A percentile compares a stretch with the other conserved stretches of the same genome.
These are phyloP conservation scores for Diaprepes abbreviatus DNA, from an alignment of 2,888 invertebrate genomes.

Conservation along the genomic window DNA sequence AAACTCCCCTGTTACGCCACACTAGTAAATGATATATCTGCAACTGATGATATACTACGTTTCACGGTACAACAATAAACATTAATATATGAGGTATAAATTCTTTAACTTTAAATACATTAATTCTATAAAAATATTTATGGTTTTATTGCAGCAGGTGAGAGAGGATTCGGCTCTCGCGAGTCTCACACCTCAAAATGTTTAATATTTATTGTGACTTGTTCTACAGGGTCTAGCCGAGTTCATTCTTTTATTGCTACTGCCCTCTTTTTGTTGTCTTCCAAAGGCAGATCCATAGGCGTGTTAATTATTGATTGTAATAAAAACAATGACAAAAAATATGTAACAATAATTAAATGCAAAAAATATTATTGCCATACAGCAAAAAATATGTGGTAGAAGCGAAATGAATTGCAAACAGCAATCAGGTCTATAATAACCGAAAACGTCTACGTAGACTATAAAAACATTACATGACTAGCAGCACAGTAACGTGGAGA, in stretches of 20 bases:
- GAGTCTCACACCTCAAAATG: conserved; percentile 66
- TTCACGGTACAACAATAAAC: conserved; percentile 57
- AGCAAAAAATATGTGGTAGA: too few species aligned
- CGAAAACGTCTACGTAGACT: too few species aligned
- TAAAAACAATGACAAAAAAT: too few species aligned
- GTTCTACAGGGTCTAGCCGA: conserved; percentile 62
- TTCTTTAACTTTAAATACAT: conserved; percentile 62
- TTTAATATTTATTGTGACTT: conserved; percentile 68
- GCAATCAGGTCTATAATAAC: too few species aligned
- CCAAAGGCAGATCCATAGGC: conserved; percentile 63
- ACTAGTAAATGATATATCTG: not conserved
- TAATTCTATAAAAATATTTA: conserved; percentile 68
- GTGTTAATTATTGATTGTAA: too few species aligned
- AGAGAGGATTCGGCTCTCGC: conserved; percentile 55
- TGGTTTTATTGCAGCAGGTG: conserved; percentile 68
- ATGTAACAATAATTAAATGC: too few species aligned
- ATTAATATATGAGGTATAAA: conserved; percentile 59
- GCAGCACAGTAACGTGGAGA: too few species aligned
- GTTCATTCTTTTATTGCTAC: conserved; percentile 65
- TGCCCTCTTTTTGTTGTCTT: conserved; percentile 60
- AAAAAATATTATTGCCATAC: too few species aligned
- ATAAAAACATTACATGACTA: too few species aligned
- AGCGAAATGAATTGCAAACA: too few species aligned
- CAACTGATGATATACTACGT: conserved; percentile 50
- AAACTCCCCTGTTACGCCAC: too few species aligned